A percentile compares a stretch with the other conserved stretches of the same genome.
These are phyloP conservation scores for Scaptomyza parva DNA, from an alignment of 2,888 invertebrate genomes.

Conservation along the genomic window DNA sequence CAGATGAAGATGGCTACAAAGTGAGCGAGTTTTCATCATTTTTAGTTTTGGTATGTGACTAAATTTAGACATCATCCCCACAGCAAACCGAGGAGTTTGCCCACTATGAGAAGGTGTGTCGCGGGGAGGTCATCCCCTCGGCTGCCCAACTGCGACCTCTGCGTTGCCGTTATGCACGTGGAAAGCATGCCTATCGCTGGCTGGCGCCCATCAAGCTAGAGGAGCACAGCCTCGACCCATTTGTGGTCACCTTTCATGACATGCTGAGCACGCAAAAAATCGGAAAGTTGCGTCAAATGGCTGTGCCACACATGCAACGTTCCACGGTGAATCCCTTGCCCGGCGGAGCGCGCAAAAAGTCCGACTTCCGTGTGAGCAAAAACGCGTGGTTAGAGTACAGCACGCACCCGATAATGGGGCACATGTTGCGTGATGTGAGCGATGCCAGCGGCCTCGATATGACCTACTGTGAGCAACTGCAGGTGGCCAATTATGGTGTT, in stretches of 20 bases:
- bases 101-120: slow-evolving; percentile 85
- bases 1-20: slow-evolving; percentile 49
- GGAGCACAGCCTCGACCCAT: slow-evolving; percentile 86
- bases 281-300: slow-evolving; percentile 86
- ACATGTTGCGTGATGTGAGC: slow-evolving; percentile 89
- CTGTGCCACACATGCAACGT: slow-evolving; percentile 85
- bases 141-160: slow-evolving; percentile 67
- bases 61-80: slow-evolving; percentile 28
- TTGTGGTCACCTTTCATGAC: slow-evolving; percentile 86
- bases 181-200: slow-evolving; percentile 51
- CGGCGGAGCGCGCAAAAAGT: slow-evolving; percentile 92
- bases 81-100: slow-evolving; percentile 76
- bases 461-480: slow-evolving; percentile 93
- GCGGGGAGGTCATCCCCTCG: slow-evolving; percentile 69
- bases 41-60: slow-evolving; percentile 9
- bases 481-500: slow-evolving; percentile 99
- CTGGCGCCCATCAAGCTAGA: slow-evolving; percentile 86
- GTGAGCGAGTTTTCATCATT: slow-evolving; percentile 42
- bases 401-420: slow-evolving; percentile 63
- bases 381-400: slow-evolving; percentile 86
- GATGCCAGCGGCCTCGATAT: slow-evolving; percentile 87
- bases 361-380: slow-evolving; percentile 90
- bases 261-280: slow-evolving; percentile 87
- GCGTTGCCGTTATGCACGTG: slow-evolving; percentile 72
- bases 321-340: slow-evolving; percentile 88